These are phyloP conservation scores for Pogonomyrmex barbatus DNA, from an alignment of 1,140 invertebrate genomes.

Conservation along the genomic window DNA sequence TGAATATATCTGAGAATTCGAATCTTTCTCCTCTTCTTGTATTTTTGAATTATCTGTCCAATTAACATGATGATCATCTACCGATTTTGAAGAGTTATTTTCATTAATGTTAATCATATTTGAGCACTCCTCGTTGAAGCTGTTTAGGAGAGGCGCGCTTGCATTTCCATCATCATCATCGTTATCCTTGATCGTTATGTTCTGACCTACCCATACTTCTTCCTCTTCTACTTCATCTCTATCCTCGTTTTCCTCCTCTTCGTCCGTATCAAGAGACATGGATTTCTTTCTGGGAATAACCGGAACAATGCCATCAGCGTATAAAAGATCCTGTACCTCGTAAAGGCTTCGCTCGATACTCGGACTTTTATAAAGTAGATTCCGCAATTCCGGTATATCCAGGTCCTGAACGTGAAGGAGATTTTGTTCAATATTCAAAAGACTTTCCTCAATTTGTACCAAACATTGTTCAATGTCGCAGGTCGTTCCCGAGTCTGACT, in stretches of 20 bases:
- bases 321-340: constrained; percentile 75
- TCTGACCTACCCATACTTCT: constrained; percentile 56
- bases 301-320: constrained; percentile 69
- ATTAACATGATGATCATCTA: constrained; percentile 49
- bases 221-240: constrained; percentile 66
- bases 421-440: constrained; percentile 81
- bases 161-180: constrained; percentile 68
- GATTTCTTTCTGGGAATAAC: constrained; percentile 58
- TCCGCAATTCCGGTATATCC: constrained; percentile 79
- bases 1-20: constrained; percentile 38
- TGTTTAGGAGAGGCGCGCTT: constrained; percentile 1
- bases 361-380: constrained; percentile 78
- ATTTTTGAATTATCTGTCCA: constrained; percentile 40
- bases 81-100: constrained; percentile 47
- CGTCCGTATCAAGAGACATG: constrained; percentile 54
- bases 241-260: constrained; percentile 46
- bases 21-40: not conserved
- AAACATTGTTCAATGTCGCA: constrained; percentile 81
- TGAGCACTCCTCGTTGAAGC: constrained; percentile 60
- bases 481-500: constrained; percentile 42
- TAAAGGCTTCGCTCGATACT: constrained; percentile 75
- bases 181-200: constrained; percentile 63
- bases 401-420: constrained; percentile 79
- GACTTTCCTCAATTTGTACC: constrained; percentile 80
- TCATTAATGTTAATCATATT: constrained; percentile 51